Conservation (phyloP, 2,113 vertebrate species). For the Desmodus rotundus region DNA sequence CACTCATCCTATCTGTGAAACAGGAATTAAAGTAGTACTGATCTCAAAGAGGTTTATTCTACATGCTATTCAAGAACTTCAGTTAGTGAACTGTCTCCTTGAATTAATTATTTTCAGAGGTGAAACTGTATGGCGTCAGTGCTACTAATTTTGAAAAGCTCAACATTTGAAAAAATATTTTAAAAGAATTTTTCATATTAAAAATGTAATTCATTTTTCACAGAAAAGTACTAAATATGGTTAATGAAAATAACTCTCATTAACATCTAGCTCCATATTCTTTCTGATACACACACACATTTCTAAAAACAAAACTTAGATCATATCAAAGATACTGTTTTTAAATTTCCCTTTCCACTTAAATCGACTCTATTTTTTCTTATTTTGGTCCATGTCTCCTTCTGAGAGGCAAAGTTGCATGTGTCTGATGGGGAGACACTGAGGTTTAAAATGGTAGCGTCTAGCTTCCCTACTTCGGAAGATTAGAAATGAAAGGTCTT, state of each 20-base stretch:
- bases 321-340: neutral
- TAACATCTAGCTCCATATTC: neutral
- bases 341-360: neutral
- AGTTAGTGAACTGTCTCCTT: neutral
- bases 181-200: neutral
- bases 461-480: neutral
- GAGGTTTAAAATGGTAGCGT: constrained; percentile 42
- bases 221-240: neutral
- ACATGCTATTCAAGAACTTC: neutral
- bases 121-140: neutral
- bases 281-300: neutral
- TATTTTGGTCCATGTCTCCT: neutral
- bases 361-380: neutral
- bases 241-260: neutral
- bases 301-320: neutral
- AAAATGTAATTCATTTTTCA: neutral
- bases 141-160: constrained; percentile 15
- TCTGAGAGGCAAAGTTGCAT: neutral
- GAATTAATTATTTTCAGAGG: constrained; percentile 13
- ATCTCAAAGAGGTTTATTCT: neutral
- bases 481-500: constrained; percentile 56
- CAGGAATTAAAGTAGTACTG: neutral
- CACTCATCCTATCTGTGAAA: neutral
- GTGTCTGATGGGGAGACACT: neutral
- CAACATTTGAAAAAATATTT: neutral